phyloP scores from a whole-genome alignment of 2,888 invertebrate species.

The Neocrepidodera transversa region DNA sequence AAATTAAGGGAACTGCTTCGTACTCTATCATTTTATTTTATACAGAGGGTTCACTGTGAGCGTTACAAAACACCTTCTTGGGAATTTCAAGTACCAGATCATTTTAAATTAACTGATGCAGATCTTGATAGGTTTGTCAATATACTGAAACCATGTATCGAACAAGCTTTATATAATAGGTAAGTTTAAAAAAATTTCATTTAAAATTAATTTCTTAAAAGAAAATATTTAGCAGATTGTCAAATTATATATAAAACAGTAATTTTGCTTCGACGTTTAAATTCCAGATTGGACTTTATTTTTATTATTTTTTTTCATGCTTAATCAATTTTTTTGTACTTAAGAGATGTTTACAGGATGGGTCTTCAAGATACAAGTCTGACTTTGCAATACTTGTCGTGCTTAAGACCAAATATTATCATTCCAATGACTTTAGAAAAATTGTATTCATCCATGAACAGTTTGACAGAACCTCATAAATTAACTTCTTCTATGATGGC shows the following conservation, averaged over 20 bases:
- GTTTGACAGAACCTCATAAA: slow-evolving; percentile 88
- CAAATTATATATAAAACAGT: no score
- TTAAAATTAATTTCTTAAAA: background rate
- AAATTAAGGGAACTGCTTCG: slow-evolving; percentile 72
- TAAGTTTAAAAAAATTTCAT: background rate
- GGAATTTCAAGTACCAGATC: slow-evolving; percentile 73
- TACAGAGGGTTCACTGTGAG: slow-evolving; percentile 69
- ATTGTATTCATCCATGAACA: slow-evolving; percentile 81
- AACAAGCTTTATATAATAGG: slow-evolving; percentile 75
- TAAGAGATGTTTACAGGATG: slow-evolving; percentile 63
- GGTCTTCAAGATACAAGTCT: slow-evolving; percentile 69
- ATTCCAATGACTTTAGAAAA: slow-evolving; percentile 84
- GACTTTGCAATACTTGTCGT: slow-evolving; percentile 78
- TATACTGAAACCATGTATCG: slow-evolving; percentile 74
- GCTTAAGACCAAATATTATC: slow-evolving; percentile 80
- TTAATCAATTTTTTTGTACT: background rate
- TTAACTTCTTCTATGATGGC: slow-evolving; percentile 76
- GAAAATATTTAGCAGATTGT: background rate
- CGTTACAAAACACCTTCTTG: slow-evolving; percentile 70
- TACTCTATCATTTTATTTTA: slow-evolving; percentile 72
- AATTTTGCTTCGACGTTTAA: no score
- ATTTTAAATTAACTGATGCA: slow-evolving; percentile 75
- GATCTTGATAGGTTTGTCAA: slow-evolving; percentile 84
- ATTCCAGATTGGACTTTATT: no score
- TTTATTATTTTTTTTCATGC: background rate